Base-by-base conservation (phyloP, 2,113 vertebrate species). In the Poecilia latipinna region DNA sequence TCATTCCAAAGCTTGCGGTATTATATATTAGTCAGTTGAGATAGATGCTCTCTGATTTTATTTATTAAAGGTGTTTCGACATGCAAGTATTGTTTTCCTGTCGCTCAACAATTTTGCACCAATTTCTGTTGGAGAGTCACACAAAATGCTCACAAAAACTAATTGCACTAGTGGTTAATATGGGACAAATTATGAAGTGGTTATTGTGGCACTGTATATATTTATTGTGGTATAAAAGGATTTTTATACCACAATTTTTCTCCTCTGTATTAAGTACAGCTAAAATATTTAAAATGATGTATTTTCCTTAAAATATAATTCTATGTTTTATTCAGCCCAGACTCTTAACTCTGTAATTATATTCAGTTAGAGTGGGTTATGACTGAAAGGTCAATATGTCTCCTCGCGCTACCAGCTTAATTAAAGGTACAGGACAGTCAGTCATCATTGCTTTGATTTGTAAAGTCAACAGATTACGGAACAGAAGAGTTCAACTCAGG, bases 391-490 rank as follows among this genome's bases (percentile, higher is more conserved):
- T 71, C 75, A 66, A 19, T 37, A 44, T 37, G 17, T 75, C 29
- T 31, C 28, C 67, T 15, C 31, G 33, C 51, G 19, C n/a, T 12
- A 35, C 37, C 32, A 68, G 8, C 15, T 15, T 75, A 54, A 79
- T 71, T 77, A 35, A 32, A 32, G 26, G 28, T 26, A 60, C 29
- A 61, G 51, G 29, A 66, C 19, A 65, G 7, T 37, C 63, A 70
- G 29, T 76, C 66, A 54, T 64, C 60, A 51, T 48, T 28, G 37
- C 61, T 80, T 74, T 70, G 69, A 57, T 84, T 67, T 68, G 22
- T 60, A 77, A 80, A 71, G 63, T 75, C 76, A 84, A 71, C 70
- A 77, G 80, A 54, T 2, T 15, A 19, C 63, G n/a, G 11, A 74
- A 68, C 11, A 62, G 54, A 42, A 51, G 2, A 39, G 70, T 64